Evolutionary conservation across 2,888 invertebrate genomes (phyloP).

Genomic region (Ichneumoninae sp.): DNA sequence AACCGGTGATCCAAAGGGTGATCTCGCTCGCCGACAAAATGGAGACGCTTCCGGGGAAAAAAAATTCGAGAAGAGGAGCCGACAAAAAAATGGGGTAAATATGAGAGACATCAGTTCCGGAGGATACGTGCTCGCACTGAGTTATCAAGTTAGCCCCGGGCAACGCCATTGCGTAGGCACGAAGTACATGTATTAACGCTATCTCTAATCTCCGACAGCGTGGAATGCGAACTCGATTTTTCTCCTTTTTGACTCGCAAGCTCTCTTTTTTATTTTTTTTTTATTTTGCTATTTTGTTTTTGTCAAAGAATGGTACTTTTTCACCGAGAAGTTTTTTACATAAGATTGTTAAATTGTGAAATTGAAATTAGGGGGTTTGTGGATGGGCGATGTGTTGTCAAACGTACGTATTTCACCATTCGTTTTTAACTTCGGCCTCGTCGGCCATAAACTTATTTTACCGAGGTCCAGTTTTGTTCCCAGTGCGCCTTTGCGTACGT

Average conservation of each 20-base stretch:
- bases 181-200: background rate
- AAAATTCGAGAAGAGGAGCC: background rate
- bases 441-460: too few relatives aligned
- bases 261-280: background rate
- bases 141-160: slow-evolving; percentile 28
- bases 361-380: too few relatives aligned
- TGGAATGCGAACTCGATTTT: background rate
- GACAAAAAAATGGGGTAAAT: slow-evolving; percentile 14
- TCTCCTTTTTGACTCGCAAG: background rate
- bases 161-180: slow-evolving; percentile 16
- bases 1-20: slow-evolving; percentile 49
- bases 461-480: too few relatives aligned
- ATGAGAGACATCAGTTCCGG: slow-evolving; percentile 18
- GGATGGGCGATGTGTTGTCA: too few relatives aligned
- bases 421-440: too few relatives aligned
- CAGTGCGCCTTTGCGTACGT: slow-evolving; percentile 12
- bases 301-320: background rate
- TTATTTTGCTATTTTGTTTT: background rate
- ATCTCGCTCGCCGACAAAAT: slow-evolving; percentile 20
- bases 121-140: slow-evolving; percentile 50
- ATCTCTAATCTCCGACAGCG: background rate
- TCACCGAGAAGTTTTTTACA: background rate
- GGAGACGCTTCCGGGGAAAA: slow-evolving; percentile 7
- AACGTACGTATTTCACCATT: too few relatives aligned
- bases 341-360: background rate